Evolutionary conservation across 1,140 invertebrate genomes (phyloP).

Genomic region (Lepidotrigona ventralis): DNA sequence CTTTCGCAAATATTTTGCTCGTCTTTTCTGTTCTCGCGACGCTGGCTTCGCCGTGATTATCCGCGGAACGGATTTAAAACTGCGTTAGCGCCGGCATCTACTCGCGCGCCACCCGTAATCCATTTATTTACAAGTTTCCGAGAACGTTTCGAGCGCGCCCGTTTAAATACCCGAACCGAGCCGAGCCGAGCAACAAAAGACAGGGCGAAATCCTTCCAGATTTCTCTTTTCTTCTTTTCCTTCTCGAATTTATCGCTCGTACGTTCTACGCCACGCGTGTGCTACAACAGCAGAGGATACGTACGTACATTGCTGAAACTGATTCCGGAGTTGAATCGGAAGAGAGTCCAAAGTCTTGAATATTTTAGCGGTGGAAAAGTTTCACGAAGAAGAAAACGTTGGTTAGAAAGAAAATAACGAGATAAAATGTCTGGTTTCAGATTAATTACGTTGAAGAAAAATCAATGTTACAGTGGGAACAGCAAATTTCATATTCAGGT

Average conservation of each 20-base stretch:
- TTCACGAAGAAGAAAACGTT: too few relatives aligned
- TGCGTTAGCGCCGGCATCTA: constrained; percentile 37
- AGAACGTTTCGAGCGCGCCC: neutral
- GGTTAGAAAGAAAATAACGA: too few relatives aligned
- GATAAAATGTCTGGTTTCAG: too few relatives aligned
- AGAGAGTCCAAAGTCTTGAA: too few relatives aligned
- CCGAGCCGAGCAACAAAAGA: neutral
- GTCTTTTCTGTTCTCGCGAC: constrained; percentile 39
- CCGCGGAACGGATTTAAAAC: constrained; percentile 61
- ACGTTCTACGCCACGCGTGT: neutral
- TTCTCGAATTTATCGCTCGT: neutral
- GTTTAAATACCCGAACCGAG: constrained; percentile 1
- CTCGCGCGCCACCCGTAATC: constrained; percentile 39
- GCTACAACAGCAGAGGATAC: too few relatives aligned
- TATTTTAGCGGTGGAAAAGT: too few relatives aligned
- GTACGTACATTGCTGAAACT: neutral
- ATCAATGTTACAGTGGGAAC: too few relatives aligned
- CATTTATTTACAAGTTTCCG: constrained; percentile 48
- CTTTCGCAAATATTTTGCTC: constrained; percentile 27
- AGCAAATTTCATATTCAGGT: too few relatives aligned
- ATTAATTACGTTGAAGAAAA: too few relatives aligned
- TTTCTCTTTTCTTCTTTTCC: neutral
- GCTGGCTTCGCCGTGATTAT: constrained; percentile 48
- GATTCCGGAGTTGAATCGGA: too few relatives aligned
- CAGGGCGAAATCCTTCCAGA: neutral